Evolutionary conservation across 2,888 invertebrate genomes (phyloP).

Genomic region (Lithophane leautieri): DNA sequence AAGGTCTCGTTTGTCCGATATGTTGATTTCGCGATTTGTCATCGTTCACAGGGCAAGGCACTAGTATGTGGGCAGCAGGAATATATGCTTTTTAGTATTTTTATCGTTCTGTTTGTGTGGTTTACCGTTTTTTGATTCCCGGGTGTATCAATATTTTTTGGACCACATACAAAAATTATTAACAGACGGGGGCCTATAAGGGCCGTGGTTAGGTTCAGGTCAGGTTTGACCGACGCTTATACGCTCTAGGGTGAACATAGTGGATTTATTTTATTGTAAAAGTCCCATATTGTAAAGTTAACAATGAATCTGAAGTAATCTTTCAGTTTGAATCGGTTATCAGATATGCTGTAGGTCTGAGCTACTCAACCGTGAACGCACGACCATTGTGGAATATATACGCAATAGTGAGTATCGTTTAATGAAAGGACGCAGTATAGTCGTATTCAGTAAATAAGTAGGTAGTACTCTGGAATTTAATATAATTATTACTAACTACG

Average conservation of each 20-base stretch:
- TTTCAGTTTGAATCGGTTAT: constrained; percentile 42
- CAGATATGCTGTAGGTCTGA: constrained; percentile 19
- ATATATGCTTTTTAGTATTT: constrained; percentile 8
- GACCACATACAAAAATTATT: not conserved
- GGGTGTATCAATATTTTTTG: not conserved
- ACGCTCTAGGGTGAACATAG: too few species aligned
- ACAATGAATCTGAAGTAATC: constrained; percentile 27
- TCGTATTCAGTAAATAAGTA: not conserved
- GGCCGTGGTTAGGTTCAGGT: not conserved
- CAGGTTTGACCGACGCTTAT: too few species aligned
- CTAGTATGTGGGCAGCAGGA: constrained; percentile 2
- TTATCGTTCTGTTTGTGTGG: not conserved
- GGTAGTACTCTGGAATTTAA: not conserved
- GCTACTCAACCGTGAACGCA: constrained; percentile 44
- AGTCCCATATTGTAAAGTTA: not conserved
- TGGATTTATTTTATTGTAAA: not conserved
- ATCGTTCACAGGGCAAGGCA: constrained; percentile 17
- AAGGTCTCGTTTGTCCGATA: constrained; percentile 33
- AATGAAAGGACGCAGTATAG: constrained; percentile 7
- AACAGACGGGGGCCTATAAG: too few species aligned
- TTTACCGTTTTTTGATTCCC: not conserved
- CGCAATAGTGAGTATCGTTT: constrained; percentile 27
- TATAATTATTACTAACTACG: not conserved
- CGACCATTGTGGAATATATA: constrained; percentile 34
- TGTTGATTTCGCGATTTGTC: constrained; percentile 41